Percentiles rank a stretch among this genome's conserved stretches.
Evolutionary conservation across 2,113 vertebrate genomes (phyloP).

Genomic region (Engraulis encrasicolus): DNA sequence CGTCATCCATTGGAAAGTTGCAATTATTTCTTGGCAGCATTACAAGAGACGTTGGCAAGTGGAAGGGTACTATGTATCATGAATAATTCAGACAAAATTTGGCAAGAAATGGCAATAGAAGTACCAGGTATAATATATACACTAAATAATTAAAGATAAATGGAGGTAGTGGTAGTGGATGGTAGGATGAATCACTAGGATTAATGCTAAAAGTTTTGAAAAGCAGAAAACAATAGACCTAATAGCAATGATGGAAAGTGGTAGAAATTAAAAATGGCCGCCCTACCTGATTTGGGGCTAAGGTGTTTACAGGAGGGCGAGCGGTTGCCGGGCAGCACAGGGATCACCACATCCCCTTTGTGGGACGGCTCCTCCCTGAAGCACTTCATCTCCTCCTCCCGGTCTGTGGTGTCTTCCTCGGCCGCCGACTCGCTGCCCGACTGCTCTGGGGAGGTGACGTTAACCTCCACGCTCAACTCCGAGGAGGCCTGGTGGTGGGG

Average conservation of each 20-base stretch:
- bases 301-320: conserved; percentile 83
- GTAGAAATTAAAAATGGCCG: neutral
- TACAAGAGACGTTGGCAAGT: too few species aligned
- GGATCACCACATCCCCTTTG: conserved; percentile 77
- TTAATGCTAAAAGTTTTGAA: too few species aligned
- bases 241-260: too few species aligned
- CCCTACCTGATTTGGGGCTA: conserved; percentile 91
- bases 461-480: conserved; percentile 84
- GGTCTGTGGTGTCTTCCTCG: conserved; percentile 87
- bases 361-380: conserved; percentile 75
- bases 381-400: conserved; percentile 81
- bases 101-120: too few species aligned
- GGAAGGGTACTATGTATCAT: too few species aligned
- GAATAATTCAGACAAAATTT: too few species aligned
- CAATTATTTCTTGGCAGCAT: neutral
- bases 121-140: too few species aligned
- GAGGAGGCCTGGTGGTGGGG: conserved; percentile 73
- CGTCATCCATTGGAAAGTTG: neutral
- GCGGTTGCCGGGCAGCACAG: conserved; percentile 73
- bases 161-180: too few species aligned
- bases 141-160: too few species aligned
- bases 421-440: conserved; percentile 90
- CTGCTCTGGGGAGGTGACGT: conserved; percentile 90
- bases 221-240: too few species aligned
- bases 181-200: too few species aligned